Evolutionary conservation across 2,797 vertebrate species (phyloP).

Genomic region (Lutjanus argentimaculatus): DNA sequence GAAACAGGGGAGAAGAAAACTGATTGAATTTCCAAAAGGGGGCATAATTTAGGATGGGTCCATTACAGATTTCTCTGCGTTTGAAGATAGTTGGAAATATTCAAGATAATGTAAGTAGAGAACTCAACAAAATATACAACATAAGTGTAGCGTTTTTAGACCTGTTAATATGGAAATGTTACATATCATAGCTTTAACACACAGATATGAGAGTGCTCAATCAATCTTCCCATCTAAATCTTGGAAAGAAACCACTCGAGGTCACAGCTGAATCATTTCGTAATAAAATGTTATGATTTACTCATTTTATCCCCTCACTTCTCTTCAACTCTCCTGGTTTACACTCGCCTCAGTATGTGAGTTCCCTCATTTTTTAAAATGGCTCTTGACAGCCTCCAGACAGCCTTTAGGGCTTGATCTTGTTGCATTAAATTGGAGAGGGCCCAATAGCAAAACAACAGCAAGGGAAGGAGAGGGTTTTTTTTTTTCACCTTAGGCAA

Average conservation of each 20-base stretch:
- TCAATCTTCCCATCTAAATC: neutral
- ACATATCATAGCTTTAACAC: neutral
- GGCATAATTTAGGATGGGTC: too few species aligned
- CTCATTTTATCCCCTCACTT: neutral
- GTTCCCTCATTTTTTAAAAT: neutral
- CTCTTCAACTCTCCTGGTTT: neutral
- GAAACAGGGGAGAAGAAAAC: too few species aligned
- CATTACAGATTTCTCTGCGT: too few species aligned
- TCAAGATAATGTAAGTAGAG: too few species aligned
- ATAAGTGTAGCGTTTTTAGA: too few species aligned
- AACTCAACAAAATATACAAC: too few species aligned
- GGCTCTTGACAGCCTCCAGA: constrained; percentile 12
- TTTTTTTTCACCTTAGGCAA: constrained; percentile 8
- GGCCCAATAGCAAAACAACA: neutral
- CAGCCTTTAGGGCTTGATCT: constrained; percentile 8
- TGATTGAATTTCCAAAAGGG: too few species aligned
- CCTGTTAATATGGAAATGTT: too few species aligned
- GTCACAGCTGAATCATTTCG: neutral
- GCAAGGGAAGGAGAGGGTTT: neutral
- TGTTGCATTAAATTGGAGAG: constrained; percentile 12
- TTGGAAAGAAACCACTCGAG: neutral
- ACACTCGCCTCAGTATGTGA: neutral
- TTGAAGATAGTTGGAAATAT: too few species aligned
- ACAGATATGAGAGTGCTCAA: neutral
- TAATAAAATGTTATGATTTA: neutral